Evolutionary conservation across 2,797 vertebrate genomes (phyloP), one percentile per base, ranked within the genome.

Genomic region (Cyprinodon diabolis): DNA sequence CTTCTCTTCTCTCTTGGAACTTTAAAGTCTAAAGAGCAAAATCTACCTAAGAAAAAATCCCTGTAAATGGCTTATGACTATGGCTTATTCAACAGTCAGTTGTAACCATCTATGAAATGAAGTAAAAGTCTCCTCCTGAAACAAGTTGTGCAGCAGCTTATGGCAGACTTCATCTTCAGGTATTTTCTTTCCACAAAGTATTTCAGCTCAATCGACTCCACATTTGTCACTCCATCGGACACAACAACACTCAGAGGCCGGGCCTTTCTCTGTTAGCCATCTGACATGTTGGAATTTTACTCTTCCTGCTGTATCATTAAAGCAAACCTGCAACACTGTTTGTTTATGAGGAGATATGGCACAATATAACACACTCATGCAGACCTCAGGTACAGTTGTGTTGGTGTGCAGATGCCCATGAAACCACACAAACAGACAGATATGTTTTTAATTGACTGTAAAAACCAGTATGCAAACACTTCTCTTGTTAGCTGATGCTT

Each of bases 121-220:
- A 79, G 23, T 30, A 30, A 63, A 78, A 72, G 2, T 23, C 79
- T 74, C 40, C 69, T 76, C 70, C 67, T 10, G n/a, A 55, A 48
- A 71, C 49, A 57, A 56, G 71, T 80, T 60, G 11, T 57, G 43
- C 49, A 37, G 15, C 43, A 65, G 47, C 1, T 54, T 45, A 73
- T 55, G 65, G 37, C 52, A 49, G 30, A 58, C 30, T 51, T 52
- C 67, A 62, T 57, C 69, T 78, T 40, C 1, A 1, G 75, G 68
- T 30, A 30, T 77, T 12, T 2, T 79, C 80, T 76, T 57, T 65
- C 75, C 48, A 15, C 43, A 47, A 45, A 74, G n/a, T 21, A 69
- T 47, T 69, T 79, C 72, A 60, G 82, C 87, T 91, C 83, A 79
- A 89, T 89, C 84, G 48, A 49, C 66, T 86, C 79, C 67, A 25